These are phyloP conservation scores for Girardia tigrina DNA, from an alignment of 2,888 invertebrate species.

Conservation along the genomic window DNA sequence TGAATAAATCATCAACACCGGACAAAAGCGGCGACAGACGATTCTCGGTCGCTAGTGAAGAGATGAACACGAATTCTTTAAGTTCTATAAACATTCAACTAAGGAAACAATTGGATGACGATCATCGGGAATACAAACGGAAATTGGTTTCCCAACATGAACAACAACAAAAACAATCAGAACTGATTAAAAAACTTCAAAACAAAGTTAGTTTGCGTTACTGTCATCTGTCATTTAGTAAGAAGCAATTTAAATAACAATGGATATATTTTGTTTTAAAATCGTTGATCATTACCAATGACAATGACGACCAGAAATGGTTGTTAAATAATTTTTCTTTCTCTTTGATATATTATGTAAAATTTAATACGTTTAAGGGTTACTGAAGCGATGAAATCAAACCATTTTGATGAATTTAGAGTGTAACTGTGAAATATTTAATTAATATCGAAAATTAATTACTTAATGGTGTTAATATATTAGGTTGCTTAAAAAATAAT, in stretches of 20 bases:
- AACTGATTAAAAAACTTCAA: background rate
- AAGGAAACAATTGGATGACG: background rate
- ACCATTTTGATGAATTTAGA: too few species aligned
- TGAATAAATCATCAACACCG: background rate
- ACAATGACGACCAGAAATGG: too few species aligned
- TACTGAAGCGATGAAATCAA: too few species aligned
- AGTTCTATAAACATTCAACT: background rate
- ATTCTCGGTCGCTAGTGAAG: background rate
- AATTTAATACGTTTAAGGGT: too few species aligned
- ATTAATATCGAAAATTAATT: too few species aligned
- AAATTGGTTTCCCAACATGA: background rate
- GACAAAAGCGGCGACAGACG: background rate
- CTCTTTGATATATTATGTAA: too few species aligned
- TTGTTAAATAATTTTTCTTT: too few species aligned
- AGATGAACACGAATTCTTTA: background rate
- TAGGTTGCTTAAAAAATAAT: too few species aligned
- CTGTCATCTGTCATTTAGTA: background rate
- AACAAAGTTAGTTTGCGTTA: background rate
- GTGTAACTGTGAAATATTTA: too few species aligned
- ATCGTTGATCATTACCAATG: too few species aligned
- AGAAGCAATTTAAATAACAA: background rate
- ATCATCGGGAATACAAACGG: conserved; percentile 11
- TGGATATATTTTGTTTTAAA: too few species aligned
- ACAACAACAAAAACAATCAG: background rate
- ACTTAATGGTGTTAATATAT: too few species aligned